These are phyloP conservation scores for Nezara viridula DNA, from an alignment of 2,888 invertebrate genomes.

Conservation along the genomic window DNA sequence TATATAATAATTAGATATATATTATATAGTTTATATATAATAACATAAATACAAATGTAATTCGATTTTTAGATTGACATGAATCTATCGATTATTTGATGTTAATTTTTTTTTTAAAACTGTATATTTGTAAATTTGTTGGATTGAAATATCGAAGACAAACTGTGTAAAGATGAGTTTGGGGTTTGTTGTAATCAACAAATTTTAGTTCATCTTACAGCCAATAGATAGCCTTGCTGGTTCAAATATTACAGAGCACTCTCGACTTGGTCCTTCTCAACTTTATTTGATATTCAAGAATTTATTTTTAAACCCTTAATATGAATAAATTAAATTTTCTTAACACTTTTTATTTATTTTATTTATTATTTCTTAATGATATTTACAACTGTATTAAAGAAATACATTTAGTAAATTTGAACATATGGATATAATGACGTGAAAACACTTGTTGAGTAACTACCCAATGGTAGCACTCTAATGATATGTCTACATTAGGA, in stretches of 20 bases:
- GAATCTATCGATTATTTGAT: not conserved
- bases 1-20: too few species aligned
- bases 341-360: too few species aligned
- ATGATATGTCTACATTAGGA: too few species aligned
- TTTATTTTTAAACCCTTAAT: not conserved
- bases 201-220: slow-evolving; percentile 31
- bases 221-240: slow-evolving; percentile 20
- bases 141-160: not conserved
- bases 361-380: too few species aligned
- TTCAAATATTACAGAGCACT: slow-evolving; percentile 13
- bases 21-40: too few species aligned
- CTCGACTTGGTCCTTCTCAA: not conserved
- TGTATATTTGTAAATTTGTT: not conserved
- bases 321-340: too few species aligned
- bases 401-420: too few species aligned
- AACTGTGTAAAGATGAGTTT: not conserved
- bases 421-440: too few species aligned
- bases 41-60: not conserved
- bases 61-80: not conserved
- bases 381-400: too few species aligned
- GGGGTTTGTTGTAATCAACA: slow-evolving; percentile 20
- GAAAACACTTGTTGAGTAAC: too few species aligned
- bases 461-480: too few species aligned
- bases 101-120: not conserved
- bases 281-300: not conserved